Evolutionary conservation across 2,888 invertebrate species (phyloP), one percentile per base, ranked within the genome.

Genomic region (Drosophila quasianomalipes): DNA sequence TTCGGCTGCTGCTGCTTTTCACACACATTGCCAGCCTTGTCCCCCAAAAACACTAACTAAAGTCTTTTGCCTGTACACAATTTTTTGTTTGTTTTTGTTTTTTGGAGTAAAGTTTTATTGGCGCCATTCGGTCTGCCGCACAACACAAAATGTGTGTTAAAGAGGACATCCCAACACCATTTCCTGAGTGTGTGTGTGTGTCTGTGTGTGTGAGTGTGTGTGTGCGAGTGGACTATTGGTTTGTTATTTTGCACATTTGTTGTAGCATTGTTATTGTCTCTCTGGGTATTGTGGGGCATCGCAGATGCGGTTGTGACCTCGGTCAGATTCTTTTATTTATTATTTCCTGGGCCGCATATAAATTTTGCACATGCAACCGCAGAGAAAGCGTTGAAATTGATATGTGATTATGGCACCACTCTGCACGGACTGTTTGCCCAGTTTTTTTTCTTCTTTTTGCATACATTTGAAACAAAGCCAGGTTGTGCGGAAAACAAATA

Each of bases 61-160:
- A 67, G 49, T 53, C 47, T 26, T 63, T 66, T 62, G 54, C 41
- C 54, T 62, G 51, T 57, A 22, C 44, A 52, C 33, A 39, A 60
- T 64, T 76, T 75, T 61, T 55, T 51, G 41, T 47, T 22, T 22
- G 28, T 55, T 14, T 14, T 59, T 78, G 55, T 28, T 63, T 12
- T 14, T 62, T 78, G 52, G 41, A 66, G 66, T 68, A 79, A 74
- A 86, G 74, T 89, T 89, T 89, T 89, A 86, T 83, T 86, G 87
- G 83, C 89, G 87, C 87, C 87, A 81, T 79, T 89, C 66, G 81
- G 87, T 87, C 87, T 89, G 81, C 79, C 80, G 69, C 81, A 87
- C 66, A 81, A 62, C 57, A 76, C 70, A 47, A 60, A 85, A 78
- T 75, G 52, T 80, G 64, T 72, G 80, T 68, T 79, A 53, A 60